Evolutionary conservation across 2,888 invertebrate species (phyloP).

Genomic region (Drosophila monieri): DNA sequence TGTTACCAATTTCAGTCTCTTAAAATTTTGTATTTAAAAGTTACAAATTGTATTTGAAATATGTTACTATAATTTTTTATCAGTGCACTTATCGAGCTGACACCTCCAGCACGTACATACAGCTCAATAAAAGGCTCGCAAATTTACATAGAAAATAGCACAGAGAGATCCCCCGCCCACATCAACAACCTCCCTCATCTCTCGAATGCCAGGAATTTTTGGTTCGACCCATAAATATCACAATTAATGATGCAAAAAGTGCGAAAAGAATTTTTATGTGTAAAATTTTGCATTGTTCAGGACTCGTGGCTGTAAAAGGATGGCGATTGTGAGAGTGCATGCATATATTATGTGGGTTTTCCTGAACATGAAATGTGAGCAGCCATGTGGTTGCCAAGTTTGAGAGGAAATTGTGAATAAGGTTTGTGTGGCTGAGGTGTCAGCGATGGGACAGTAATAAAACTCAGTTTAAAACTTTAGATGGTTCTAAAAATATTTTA

Average conservation of each 20-base stretch:
- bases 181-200: neutral
- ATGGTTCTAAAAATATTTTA: neutral
- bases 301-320: constrained; percentile 19
- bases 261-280: constrained; percentile 73
- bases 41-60: neutral
- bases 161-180: constrained; percentile 8
- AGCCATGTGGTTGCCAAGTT: constrained; percentile 18
- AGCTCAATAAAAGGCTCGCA: constrained; percentile 70
- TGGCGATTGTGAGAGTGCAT: constrained; percentile 25
- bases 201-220: constrained; percentile 2
- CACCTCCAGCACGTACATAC: constrained; percentile 52
- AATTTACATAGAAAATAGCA: constrained; percentile 72
- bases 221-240: constrained; percentile 80
- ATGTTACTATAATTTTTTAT: neutral
- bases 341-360: constrained; percentile 41
- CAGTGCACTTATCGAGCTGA: constrained; percentile 28
- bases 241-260: constrained; percentile 83
- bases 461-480: neutral
- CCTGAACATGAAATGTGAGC: constrained; percentile 29
- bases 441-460: no score
- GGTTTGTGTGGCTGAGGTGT: neutral
- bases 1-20: neutral
- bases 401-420: constrained; percentile 3
- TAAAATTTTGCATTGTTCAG: constrained; percentile 64
- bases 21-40: neutral